Conservation (phyloP, 2,113 vertebrate species). For the Dermatemys mawii region DNA sequence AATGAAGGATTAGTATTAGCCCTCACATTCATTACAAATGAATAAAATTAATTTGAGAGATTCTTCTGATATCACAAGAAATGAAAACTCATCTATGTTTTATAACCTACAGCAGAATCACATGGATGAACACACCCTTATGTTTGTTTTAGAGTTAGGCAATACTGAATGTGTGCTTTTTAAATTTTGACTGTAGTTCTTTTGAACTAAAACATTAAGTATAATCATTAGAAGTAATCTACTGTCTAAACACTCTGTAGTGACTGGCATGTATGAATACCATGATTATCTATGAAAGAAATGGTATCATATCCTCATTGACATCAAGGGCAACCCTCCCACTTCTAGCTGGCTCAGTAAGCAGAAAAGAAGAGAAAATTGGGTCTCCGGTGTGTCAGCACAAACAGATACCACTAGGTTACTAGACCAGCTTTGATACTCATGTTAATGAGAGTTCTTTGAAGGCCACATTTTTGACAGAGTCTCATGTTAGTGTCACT, state of each 20-base stretch:
- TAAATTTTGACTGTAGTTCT: rapidly evolving
- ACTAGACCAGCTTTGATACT: background rate
- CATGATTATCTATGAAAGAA: background rate
- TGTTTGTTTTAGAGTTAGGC: background rate
- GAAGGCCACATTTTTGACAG: background rate
- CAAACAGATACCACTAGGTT: background rate
- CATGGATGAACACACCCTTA: background rate
- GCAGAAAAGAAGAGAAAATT: background rate
- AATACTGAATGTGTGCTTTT: background rate
- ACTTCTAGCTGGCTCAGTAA: background rate
- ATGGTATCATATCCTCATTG: background rate
- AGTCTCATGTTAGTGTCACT: background rate
- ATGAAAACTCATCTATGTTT: background rate
- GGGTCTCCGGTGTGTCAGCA: background rate
- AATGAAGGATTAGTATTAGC: background rate
- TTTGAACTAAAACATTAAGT: background rate
- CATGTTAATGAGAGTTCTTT: background rate
- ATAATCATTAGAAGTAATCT: background rate
- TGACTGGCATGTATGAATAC: background rate
- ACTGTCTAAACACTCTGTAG: background rate
- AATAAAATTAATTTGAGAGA: background rate
- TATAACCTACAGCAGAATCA: background rate
- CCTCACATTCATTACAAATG: background rate
- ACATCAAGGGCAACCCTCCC: background rate
- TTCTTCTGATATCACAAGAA: background rate